Base-by-base conservation (phyloP, 1,140 invertebrate species). In the Pemphigus obesinymphae region DNA sequence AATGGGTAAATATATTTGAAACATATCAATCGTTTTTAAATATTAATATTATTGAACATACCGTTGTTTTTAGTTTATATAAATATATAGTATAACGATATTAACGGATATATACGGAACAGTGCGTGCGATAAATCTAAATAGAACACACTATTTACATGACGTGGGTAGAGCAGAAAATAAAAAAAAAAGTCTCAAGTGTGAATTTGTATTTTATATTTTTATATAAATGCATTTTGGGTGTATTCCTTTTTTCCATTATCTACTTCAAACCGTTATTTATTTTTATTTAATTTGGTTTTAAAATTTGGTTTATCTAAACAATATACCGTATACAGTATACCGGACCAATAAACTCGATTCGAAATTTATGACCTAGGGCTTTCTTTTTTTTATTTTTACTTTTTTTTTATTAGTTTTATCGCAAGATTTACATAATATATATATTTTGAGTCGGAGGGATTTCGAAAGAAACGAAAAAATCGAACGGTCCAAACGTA, bases 221-320 rank as follows among this genome's bases (percentile, higher is more conserved):
- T n/a, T n/a, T n/a, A n/a, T n/a, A n/a, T n/a, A 61, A 63, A 63
- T 29, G 31, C 31, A 29, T 63, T 63, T 3, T 29, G 31, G 29
- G 20, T 29, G n/a, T 43, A 70, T 70, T 70, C 23, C 7, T 45
- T 70, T 45, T 45, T 70, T 70, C 37, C 40, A 45, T 45, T 70
- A 45, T 43, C 66, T 43, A 70, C 68, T 70, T 45, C 40, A 45
- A n/a, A 8, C n/a, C 1, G 37, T 43, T 70, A 70, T 68, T 68
- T 68, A 68, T 68, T 68, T 68, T 37, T 68, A 68, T 70, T 26
- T 70, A 37, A 70, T 70, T 70, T 70, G 68, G 40, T 70, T 70
- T 70, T 70, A 70, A 70, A 70, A 45, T 45, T 70, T 26, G 23
- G 23, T 70, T 45, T 70, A 45, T 29, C 23, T 26, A 45, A 70